Evolutionary conservation across 1,140 invertebrate species (phyloP).

Genomic region (Papilio helenus): DNA sequence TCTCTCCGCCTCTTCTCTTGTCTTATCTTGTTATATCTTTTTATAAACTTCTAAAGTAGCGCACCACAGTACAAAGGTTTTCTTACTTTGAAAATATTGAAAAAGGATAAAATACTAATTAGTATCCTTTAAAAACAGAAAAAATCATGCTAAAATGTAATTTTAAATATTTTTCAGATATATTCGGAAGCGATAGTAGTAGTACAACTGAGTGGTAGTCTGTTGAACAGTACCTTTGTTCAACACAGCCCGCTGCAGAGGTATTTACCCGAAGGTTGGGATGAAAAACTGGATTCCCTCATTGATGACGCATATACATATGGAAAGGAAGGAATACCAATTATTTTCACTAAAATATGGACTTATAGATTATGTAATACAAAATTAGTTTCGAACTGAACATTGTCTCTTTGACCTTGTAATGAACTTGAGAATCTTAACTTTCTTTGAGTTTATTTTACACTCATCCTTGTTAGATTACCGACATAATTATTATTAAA

Average conservation of each 20-base stretch:
- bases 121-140: too few species aligned
- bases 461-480: too few species aligned
- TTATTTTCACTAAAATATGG: not conserved
- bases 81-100: too few species aligned
- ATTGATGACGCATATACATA: conserved; percentile 96
- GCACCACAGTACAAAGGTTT: too few species aligned
- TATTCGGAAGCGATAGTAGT: conserved; percentile 98
- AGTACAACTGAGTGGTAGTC: conserved; percentile 93
- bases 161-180: conserved; percentile 84
- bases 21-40: not conserved
- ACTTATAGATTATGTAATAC: not conserved
- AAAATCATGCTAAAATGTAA: not conserved
- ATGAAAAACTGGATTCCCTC: conserved; percentile 92
- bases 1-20: not conserved
- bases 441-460: too few species aligned
- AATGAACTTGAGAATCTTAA: not conserved
- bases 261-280: conserved; percentile 89
- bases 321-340: conserved; percentile 91
- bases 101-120: too few species aligned
- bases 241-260: conserved; percentile 93
- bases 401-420: not conserved
- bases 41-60: not conserved
- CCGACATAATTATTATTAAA: too few species aligned
- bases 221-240: conserved; percentile 95
- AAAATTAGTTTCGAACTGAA: too few species aligned